Evolutionary conservation across 2,113 vertebrate genomes (phyloP).

Genomic region (Potamarius usumacintae): DNA sequence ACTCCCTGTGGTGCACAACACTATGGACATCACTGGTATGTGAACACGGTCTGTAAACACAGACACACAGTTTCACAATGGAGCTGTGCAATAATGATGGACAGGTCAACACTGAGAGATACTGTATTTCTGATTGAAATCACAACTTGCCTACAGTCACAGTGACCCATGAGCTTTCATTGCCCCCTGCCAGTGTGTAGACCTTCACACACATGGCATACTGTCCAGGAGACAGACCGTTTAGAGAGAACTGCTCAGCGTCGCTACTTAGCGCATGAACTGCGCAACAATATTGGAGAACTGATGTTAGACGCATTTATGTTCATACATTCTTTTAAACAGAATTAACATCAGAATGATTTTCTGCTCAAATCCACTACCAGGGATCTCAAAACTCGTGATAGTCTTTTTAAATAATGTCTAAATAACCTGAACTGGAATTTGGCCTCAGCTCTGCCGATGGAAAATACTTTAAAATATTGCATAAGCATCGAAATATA

Average conservation of each 20-base stretch:
- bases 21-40: conserved; percentile 10
- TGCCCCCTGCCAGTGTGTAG: conserved; percentile 63
- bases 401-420: neutral
- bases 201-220: conserved; percentile 61
- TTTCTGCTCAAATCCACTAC: neutral
- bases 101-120: neutral
- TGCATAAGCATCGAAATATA: neutral
- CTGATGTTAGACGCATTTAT: neutral
- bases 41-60: conserved; percentile 53
- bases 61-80: conserved; percentile 17
- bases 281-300: conserved; percentile 38
- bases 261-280: conserved; percentile 35
- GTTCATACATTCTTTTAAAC: neutral
- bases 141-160: conserved; percentile 47
- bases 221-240: conserved; percentile 54
- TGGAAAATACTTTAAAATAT: neutral
- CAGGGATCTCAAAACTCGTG: neutral
- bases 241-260: conserved; percentile 46
- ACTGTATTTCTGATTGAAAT: neutral
- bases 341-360: neutral
- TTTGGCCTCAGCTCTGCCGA: neutral
- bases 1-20: conserved; percentile 36
- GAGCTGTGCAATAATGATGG: neutral
- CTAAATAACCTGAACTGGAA: neutral
- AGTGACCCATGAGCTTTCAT: conserved; percentile 48